phyloP scores from a whole-genome alignment of 2,797 vertebrate genomes.

The Anguilla anguilla region DNA sequence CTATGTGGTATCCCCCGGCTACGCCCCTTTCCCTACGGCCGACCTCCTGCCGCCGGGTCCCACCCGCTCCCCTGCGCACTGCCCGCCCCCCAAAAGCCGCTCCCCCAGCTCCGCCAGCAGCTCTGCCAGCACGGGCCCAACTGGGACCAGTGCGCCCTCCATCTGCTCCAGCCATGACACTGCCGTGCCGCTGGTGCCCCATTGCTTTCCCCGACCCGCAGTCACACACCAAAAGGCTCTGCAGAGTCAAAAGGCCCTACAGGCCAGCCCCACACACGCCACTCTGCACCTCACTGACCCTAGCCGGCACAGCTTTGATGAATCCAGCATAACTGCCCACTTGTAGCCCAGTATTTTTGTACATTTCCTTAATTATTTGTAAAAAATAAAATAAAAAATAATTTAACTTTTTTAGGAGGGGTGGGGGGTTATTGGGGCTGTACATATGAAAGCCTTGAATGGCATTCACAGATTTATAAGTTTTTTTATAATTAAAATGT shows the following conservation, averaged over 20 bases:
- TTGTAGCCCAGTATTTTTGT: slow-evolving; percentile 71
- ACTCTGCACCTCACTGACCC: slow-evolving; percentile 81
- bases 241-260: slow-evolving; percentile 84
- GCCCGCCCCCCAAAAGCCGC: slow-evolving; percentile 95
- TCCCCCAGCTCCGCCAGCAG: slow-evolving; percentile 97
- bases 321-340: slow-evolving; percentile 88
- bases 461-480: slow-evolving; percentile 71
- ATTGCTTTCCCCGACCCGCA: slow-evolving; percentile 82
- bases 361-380: slow-evolving; percentile 49
- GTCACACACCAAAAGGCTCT: slow-evolving; percentile 71
- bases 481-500: slow-evolving; percentile 38
- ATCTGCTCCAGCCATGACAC: slow-evolving; percentile 96
- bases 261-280: slow-evolving; percentile 84
- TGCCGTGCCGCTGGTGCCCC: slow-evolving; percentile 91
- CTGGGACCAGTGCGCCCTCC: slow-evolving; percentile 87
- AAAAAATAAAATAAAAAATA: slow-evolving; percentile 52
- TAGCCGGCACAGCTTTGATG: slow-evolving; percentile 83
- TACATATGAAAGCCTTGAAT: slow-evolving; percentile 70
- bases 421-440: too few species aligned
- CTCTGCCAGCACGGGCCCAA: slow-evolving; percentile 93
- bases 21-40: slow-evolving; percentile 86
- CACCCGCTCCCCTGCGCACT: slow-evolving; percentile 81
- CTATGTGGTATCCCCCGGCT: slow-evolving; percentile 90
- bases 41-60: slow-evolving; percentile 83
- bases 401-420: slow-evolving; percentile 59